Base-by-base conservation (phyloP, 2,888 invertebrate species). In the Caenorhabditis sp. region DNA sequence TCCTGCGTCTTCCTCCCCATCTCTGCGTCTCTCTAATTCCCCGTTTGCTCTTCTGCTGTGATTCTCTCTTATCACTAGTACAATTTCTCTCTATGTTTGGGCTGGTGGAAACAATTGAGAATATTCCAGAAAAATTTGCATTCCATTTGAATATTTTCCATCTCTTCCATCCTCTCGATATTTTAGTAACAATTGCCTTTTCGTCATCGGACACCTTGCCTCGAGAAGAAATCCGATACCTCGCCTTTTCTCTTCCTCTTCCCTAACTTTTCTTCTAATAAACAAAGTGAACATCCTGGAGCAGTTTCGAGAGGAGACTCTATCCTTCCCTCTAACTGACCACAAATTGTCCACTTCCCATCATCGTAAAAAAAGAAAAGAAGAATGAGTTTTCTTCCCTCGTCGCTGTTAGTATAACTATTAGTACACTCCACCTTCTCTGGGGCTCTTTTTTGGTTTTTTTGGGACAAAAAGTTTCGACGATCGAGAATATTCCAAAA, bases 321-420 rank as follows among this genome's bases (percentile, higher is more conserved):
- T 8, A 7, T 14, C 54, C 54, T 44, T 47, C 47, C 5, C 54
- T 24, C 68, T 41, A n/a, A 59, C 35, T 58, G 38, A 69, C 56
- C 73, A 61, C 79, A 56, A 68, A 68, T 58, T 59, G 56, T 80
- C 64, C 79, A 69, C 72, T 80, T 83, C 74, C 79, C 79, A 66
- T 69, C 79, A 63, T 58, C 64, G 66, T 75, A 58, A 66, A 75
- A 58, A 74, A 73, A 41, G n/a, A n/a, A 61, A 49, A 59, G 35
- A 73, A 51, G 35, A 16, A 54, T 14, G 31, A 61, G 35, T 51
- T 73, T 61, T 61, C 41, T 47, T 47, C 10, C 63, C 28, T 1
- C 54, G 24, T 54, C 56, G 66, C 66, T 68, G 56, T 66, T 66
- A 38, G 38, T 38, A 58, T 68, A 51, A 31, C 44, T 49, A 47